phyloP scores from a whole-genome alignment of 2,888 invertebrate species.

The Amorpha juglandis region DNA sequence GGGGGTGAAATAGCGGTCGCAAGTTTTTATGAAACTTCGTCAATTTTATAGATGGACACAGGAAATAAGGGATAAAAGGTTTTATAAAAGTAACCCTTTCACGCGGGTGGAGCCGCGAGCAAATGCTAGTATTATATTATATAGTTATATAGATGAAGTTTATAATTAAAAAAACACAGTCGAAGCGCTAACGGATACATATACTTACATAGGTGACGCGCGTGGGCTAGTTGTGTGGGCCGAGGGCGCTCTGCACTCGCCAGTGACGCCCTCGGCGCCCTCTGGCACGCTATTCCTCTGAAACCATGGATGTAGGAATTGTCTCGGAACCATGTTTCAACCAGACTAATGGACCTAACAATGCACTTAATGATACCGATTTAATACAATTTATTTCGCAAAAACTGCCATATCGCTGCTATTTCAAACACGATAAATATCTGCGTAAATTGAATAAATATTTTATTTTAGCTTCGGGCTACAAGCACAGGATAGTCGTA shows the following conservation, averaged over 20 bases:
- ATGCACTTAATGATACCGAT: not conserved
- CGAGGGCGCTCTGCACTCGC: not conserved
- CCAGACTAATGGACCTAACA: slow-evolving; percentile 2
- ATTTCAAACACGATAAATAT: slow-evolving; percentile 11
- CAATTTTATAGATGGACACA: too few relatives aligned
- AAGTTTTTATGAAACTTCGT: too few relatives aligned
- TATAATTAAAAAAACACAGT: slow-evolving; percentile 6
- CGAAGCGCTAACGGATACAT: slow-evolving; percentile 6
- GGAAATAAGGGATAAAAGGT: too few relatives aligned
- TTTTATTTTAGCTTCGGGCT: slow-evolving; percentile 24
- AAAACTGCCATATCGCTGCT: slow-evolving; percentile 6
- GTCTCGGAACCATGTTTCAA: not conserved
- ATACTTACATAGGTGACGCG: not conserved
- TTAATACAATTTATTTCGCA: slow-evolving; percentile 16
- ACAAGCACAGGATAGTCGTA: slow-evolving; percentile 19
- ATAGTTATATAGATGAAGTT: too few relatives aligned
- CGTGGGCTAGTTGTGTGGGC: slow-evolving; percentile 16
- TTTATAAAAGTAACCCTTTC: too few relatives aligned
- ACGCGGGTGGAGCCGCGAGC: too few relatives aligned
- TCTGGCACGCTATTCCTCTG: slow-evolving; percentile 15
- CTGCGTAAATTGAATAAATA: slow-evolving; percentile 26
- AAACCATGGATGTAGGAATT: not conserved
- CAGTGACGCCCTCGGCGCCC: slow-evolving; percentile 12
- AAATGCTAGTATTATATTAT: too few relatives aligned
- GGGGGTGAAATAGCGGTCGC: too few relatives aligned